Evolutionary conservation across 2,888 invertebrate genomes (phyloP).

Genomic region (Apodemia zela): DNA sequence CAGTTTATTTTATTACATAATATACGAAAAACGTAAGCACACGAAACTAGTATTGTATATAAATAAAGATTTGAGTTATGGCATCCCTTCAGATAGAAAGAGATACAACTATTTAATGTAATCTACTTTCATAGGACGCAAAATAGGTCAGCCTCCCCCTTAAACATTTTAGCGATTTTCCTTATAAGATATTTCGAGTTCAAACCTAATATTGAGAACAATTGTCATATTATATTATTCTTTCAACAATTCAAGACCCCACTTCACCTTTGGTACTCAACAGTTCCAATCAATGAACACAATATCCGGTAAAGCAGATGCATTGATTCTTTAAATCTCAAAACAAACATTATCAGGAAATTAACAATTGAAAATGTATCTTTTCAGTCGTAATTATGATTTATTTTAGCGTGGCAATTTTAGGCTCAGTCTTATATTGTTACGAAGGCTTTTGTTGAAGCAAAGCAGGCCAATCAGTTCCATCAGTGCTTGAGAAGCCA

Average conservation of each 20-base stretch:
- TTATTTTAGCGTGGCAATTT: conserved; percentile 28
- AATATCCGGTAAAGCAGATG: conserved; percentile 71
- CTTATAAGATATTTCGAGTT: not conserved
- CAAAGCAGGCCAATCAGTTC: conserved; percentile 74
- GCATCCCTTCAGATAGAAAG: not conserved
- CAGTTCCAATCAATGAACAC: conserved; percentile 76
- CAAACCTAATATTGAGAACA: not conserved
- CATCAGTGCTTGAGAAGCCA: conserved; percentile 73
- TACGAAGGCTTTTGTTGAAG: conserved; percentile 59
- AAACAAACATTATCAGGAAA: conserved; percentile 24
- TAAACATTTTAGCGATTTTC: conserved; percentile 1
- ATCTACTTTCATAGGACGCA: not conserved
- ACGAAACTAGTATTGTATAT: too few species aligned
- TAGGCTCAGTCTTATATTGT: conserved; percentile 36
- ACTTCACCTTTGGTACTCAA: conserved; percentile 45
- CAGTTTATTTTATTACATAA: too few species aligned
- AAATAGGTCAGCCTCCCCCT: not conserved
- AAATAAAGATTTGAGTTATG: not conserved
- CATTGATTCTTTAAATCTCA: conserved; percentile 49
- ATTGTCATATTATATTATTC: conserved; percentile 2
- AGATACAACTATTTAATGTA: not conserved
- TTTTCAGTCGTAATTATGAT: conserved; percentile 10
- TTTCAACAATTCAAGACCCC: conserved; percentile 34
- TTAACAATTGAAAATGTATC: conserved; percentile 30
- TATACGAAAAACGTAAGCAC: too few species aligned